Base-by-base conservation (phyloP, 2,797 vertebrate species). In the Taeniopygia guttata region DNA sequence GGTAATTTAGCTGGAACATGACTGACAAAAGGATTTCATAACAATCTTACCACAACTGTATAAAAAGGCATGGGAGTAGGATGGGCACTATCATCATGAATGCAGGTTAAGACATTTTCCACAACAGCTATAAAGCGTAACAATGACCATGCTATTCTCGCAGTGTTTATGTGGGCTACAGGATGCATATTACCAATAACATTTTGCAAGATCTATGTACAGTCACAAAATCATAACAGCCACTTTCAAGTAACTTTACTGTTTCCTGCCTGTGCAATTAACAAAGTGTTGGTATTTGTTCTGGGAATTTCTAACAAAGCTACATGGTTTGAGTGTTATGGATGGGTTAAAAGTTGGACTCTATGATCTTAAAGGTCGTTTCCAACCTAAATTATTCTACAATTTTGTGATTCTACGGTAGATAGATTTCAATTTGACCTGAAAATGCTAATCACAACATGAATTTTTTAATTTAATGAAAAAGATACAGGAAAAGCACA, bases 31-130 rank as follows among this genome's bases (percentile, higher is more conserved):
- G 75, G 84, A 87, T 96, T 93, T 91, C 86, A 89, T 96, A 96
- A 96, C 95, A 96, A 96, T 80, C 77, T 97, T 92, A 96, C 88
- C 94, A 96, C 95, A 96, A 92, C 88, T 72, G 96, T 97, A 96
- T 96, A 96, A 97, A 97, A 97, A 95, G 91, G 94, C 91, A 66
- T 94, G 87, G 94, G 94, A 78, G 70, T 73, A 90, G 89, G 94
- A 91, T 92, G 91, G 92, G 93, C 91, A 77, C 95, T 93, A 95
- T 40, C 81, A 93, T 76, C 83, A 96, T 96, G 92, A 93, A 94
- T 84, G 93, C 89, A 88, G 94, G 77, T 94, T 94, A 91, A 93
- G 94, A 95, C 96, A 93, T 91, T 79, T 97, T 97, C 76, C 95
- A 96, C 96, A 86, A 96, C 91, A 96, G 90, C 90, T 97, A 95